Base-by-base conservation (phyloP, 2,888 invertebrate species). In the Clepsis dumicolana region DNA sequence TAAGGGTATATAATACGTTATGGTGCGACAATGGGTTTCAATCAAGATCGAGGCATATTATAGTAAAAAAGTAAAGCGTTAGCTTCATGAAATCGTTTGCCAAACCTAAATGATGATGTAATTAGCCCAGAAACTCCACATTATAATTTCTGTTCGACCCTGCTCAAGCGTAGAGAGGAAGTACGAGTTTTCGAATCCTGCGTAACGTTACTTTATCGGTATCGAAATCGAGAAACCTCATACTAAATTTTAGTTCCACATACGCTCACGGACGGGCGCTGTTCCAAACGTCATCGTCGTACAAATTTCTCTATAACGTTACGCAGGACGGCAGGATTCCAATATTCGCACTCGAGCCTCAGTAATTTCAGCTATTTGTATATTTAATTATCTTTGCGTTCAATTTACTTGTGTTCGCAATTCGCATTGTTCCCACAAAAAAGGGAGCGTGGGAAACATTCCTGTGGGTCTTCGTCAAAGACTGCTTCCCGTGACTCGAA, bases 381-480 rank as follows among this genome's bases (percentile, higher is more conserved):
- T 21, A 8, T 48, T 16, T 54, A 29, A 29, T 29, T 54, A 21
- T 21, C 35, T 35, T 56, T 24, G 56, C 24, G 5, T 56, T 32
- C 16, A 32, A 21, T 21, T 56, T 32, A 32, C 21, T 56, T 24
- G 35, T 35, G n/a, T 14, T 32, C 32, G 14, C 29, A 27, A 29
- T 35, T 59, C 21, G 25, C 54, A 38, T 66, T 66, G 41, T 54
- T 64, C 21, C 5, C n/a, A 52, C n/a, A 48, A 14, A 29, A 10
- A 4, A 10, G n/a, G 35, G 35, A n/a, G 29, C 54, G 67, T 68
- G 57, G 57, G 63, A 63, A 50, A 52, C 63, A 56, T 57, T 63
- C 57, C 63, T 52, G 59, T 27, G 50, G 38, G 57, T 21, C 29
- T 10, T 57, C 35, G n/a, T 38, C 38, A 24, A 27, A 67, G 29